Base-by-base conservation (phyloP, 2,888 invertebrate genomes). In the Acrobasis repandana region DNA sequence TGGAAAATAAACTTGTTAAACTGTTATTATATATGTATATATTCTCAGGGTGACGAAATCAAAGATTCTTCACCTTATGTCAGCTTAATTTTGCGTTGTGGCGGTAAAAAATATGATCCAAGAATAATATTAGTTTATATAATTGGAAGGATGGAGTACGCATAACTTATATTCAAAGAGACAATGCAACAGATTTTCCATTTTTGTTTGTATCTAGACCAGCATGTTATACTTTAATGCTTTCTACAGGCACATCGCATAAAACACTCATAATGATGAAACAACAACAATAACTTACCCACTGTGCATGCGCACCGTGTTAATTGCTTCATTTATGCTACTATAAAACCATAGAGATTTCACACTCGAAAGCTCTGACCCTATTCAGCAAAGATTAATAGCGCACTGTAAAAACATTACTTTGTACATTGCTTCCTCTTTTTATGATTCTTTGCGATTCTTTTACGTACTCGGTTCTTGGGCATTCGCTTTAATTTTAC, bases 341-440 rank as follows among this genome's bases (percentile, higher is more conserved):
- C 73, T 69, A 75, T 78, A 77, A 75, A 80, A 75, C 71, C 73
- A 73, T 73, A 72, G 70, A 71, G 74, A 78, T 80, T 80, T 78
- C 67, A 73, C 74, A 74, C 71, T 74, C 69, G 67, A 65, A 72
- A 68, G 61, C 66, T 67, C 63, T 64, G 63, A 58, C 67, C 63
- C 62, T 71, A 69, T 66, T 69, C 64, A 65, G 63, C 47, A 60
- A 62, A 71, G 70, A 77, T 77, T 77, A 74, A 77, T 75, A 69
- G 70, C 63, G 56, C 61, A 62, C 65, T 73, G 75, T 72, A 76
- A 73, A 75, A 75, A 71, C 66, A 71, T 73, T 71, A 76, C 73
- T 67, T 65, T 66, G 69, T 76, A 76, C 74, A 74, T 71, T 68
- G 73, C 75, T 73, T 66, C 65, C 65, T 67, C 46, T 74, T 75